Evolutionary conservation across 2,888 invertebrate genomes (phyloP).

Genomic region (Drosophila longiperda): DNA sequence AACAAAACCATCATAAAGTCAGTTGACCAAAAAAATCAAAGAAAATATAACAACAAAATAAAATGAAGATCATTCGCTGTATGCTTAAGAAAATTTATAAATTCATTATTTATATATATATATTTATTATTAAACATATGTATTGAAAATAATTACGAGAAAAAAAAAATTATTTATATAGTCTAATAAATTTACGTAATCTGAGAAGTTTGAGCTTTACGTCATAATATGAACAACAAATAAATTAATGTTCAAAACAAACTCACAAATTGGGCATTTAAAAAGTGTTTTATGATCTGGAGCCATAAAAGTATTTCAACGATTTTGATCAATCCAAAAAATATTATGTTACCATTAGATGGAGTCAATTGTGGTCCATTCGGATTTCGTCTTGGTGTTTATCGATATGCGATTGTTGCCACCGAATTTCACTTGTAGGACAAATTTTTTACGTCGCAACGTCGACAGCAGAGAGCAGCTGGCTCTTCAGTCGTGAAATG

Average conservation of each 20-base stretch:
- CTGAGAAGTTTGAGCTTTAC: neutral
- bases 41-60: neutral
- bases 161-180: neutral
- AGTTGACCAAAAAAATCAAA: neutral
- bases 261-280: neutral
- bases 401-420: slow-evolving; percentile 53
- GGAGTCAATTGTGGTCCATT: neutral
- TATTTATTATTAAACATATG: too few species aligned
- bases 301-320: neutral
- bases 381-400: slow-evolving; percentile 7
- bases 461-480: slow-evolving; percentile 25
- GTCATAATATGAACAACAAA: neutral
- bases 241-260: neutral
- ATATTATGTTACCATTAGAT: neutral
- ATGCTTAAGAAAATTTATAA: neutral
- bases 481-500: slow-evolving; percentile 70
- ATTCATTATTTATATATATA: neutral
- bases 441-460: slow-evolving; percentile 51
- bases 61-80: neutral
- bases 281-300: neutral
- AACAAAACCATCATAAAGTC: neutral
- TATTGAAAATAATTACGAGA: neutral
- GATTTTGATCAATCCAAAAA: neutral
- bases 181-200: neutral
- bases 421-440: slow-evolving; percentile 49